Evolutionary conservation across 64 coral and sea anemone genomes (phyloP).

Genomic region (Hydrozoanthus tunicans): DNA sequence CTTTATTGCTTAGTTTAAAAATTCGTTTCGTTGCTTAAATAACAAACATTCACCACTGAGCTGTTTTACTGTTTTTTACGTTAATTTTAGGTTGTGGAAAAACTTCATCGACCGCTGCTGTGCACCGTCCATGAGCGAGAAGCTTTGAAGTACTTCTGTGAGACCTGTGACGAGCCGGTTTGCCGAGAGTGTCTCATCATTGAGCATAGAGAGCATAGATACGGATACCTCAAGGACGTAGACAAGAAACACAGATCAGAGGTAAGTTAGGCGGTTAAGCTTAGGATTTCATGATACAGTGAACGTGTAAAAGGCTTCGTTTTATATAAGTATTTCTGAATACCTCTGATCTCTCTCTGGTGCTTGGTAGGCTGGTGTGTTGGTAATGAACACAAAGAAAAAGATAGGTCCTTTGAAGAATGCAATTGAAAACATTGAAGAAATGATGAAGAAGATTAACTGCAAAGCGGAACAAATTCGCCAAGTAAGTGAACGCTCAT

Average conservation of each 20-base stretch:
- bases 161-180: slow-evolving; percentile 93
- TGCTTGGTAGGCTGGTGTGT: slow-evolving; percentile 69
- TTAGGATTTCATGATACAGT: background rate
- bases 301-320: too few relatives aligned
- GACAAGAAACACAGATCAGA: slow-evolving; percentile 94
- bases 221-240: slow-evolving; percentile 96
- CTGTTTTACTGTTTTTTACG: too few relatives aligned
- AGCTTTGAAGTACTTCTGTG: slow-evolving; percentile 92
- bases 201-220: slow-evolving; percentile 90
- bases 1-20: too few relatives aligned
- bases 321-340: too few relatives aligned
- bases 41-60: too few relatives aligned
- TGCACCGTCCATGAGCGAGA: slow-evolving; percentile 85
- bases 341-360: background rate
- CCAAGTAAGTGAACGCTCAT: slow-evolving; percentile 52
- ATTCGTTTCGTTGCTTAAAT: too few relatives aligned
- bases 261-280: slow-evolving; percentile 35
- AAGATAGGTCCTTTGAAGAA: slow-evolving; percentile 71
- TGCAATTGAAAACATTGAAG: slow-evolving; percentile 82
- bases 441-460: slow-evolving; percentile 72
- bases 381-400: slow-evolving; percentile 93
- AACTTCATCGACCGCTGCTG: slow-evolving; percentile 80
- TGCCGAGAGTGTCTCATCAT: slow-evolving; percentile 97
- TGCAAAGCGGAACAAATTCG: slow-evolving; percentile 77
- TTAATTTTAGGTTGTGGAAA: slow-evolving; percentile 58